These are phyloP conservation scores for Salarias fasciatus DNA, from an alignment of 2,797 vertebrate genomes.

Conservation along the genomic window DNA sequence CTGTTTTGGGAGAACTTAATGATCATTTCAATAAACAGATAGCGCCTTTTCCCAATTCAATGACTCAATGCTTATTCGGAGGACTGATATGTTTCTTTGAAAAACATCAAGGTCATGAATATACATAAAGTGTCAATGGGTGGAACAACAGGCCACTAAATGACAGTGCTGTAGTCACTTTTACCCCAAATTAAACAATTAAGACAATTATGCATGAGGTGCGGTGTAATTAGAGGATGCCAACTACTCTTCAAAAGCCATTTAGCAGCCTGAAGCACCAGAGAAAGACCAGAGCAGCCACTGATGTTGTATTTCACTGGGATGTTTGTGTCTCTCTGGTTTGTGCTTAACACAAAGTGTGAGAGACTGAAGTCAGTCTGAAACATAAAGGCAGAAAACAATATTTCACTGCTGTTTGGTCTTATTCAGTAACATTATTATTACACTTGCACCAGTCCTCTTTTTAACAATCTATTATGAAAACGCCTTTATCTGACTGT, in stretches of 20 bases:
- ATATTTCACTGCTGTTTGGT: constrained; percentile 30
- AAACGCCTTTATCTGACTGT: constrained; percentile 1
- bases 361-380: constrained; percentile 25
- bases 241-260: constrained; percentile 73
- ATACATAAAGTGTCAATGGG: constrained; percentile 55
- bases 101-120: constrained; percentile 65
- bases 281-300: constrained; percentile 54
- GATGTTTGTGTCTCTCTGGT: constrained; percentile 41
- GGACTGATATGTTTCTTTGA: constrained; percentile 43
- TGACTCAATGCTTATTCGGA: constrained; percentile 38
- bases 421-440: constrained; percentile 25
- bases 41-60: constrained; percentile 34
- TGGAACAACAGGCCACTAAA: constrained; percentile 61
- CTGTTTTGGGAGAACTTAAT: constrained; percentile 40
- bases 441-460: constrained; percentile 1
- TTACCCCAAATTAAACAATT: constrained; percentile 79
- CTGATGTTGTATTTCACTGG: constrained; percentile 50
- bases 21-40: constrained; percentile 48
- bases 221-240: constrained; percentile 67
- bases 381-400: not conserved
- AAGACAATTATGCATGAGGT: constrained; percentile 75
- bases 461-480: constrained; percentile 22
- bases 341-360: constrained; percentile 29
- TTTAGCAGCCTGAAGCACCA: constrained; percentile 70
- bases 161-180: constrained; percentile 64